Percentiles rank a stretch among this genome's conserved stretches.
phyloP scores from a whole-genome alignment of 64 coral and sea anemone genomes.

The Montipora capricornis region DNA sequence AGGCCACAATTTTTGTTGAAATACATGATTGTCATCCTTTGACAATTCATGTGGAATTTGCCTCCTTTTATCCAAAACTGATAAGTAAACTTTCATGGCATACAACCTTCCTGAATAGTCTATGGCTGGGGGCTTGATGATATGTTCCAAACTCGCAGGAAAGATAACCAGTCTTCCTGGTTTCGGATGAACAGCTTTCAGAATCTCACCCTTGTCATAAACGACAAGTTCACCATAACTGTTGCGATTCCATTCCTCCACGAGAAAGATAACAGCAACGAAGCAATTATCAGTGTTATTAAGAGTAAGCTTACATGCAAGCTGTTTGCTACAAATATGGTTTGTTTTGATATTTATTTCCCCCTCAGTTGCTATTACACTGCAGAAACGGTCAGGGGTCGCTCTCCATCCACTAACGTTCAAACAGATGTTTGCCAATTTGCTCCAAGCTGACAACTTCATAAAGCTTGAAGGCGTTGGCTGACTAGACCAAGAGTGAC shows the following conservation, averaged over 20 bases:
- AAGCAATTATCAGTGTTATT: not conserved
- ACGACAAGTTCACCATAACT: slow-evolving; percentile 77
- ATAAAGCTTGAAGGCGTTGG: slow-evolving; percentile 40
- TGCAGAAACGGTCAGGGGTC: not conserved
- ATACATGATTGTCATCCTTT: not conserved
- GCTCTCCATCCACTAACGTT: not conserved
- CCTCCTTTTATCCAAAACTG: not conserved
- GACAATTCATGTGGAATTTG: not conserved
- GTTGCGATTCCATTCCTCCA: slow-evolving; percentile 62
- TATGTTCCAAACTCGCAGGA: slow-evolving; percentile 38
- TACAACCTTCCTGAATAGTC: slow-evolving; percentile 36
- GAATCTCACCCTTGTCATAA: slow-evolving; percentile 76
- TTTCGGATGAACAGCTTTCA: slow-evolving; percentile 77
- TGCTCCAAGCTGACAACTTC: slow-evolving; percentile 29
- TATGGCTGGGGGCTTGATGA: slow-evolving; percentile 68
- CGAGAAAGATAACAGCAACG: slow-evolving; percentile 57
- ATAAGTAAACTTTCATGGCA: slow-evolving; percentile 37
- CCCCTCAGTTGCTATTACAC: not conserved
- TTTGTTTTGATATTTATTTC: slow-evolving; percentile 15
- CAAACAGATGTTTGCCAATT: slow-evolving; percentile 16
- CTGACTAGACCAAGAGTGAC: slow-evolving; percentile 66
- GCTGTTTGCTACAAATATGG: slow-evolving; percentile 17
- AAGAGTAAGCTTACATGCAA: not conserved
- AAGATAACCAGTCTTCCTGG: slow-evolving; percentile 68
- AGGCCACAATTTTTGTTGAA: not conserved